phyloP scores from a whole-genome alignment of 2,797 vertebrate genomes.

The Sebastes kiyomatsui region DNA sequence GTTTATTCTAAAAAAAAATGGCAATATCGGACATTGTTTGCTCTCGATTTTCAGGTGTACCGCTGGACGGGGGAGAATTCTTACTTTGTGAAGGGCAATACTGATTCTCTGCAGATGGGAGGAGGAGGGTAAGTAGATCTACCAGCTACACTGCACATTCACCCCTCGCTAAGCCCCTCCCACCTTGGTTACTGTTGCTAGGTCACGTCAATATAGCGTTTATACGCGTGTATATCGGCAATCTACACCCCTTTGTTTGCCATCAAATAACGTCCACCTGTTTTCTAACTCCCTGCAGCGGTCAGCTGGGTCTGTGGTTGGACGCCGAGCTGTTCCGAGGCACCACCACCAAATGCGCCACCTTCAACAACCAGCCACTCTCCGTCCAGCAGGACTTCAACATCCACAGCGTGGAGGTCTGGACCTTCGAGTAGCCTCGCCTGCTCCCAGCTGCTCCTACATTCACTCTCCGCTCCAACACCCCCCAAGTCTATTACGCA shows the following conservation, averaged over 20 bases:
- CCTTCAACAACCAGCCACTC: constrained; percentile 96
- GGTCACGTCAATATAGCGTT: no score
- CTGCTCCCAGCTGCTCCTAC: background rate
- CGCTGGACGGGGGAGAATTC: constrained; percentile 98
- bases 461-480: constrained; percentile 18
- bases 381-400: constrained; percentile 96
- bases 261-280: background rate
- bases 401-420: constrained; percentile 95
- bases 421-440: constrained; percentile 83
- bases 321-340: constrained; percentile 95
- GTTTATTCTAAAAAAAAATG: background rate
- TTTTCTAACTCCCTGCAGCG: constrained; percentile 75
- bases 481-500: constrained; percentile 35
- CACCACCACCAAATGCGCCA: constrained; percentile 93
- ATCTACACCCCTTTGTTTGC: background rate
- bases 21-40: background rate
- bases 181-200: no score
- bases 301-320: constrained; percentile 95
- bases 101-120: constrained; percentile 94
- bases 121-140: constrained; percentile 90
- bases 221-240: background rate
- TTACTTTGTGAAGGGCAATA: constrained; percentile 97
- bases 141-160: background rate
- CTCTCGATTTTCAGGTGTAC: constrained; percentile 84
- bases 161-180: no score